Evolutionary conservation across 2,888 invertebrate species (phyloP).

Genomic region (Trissolcus japonicus): DNA sequence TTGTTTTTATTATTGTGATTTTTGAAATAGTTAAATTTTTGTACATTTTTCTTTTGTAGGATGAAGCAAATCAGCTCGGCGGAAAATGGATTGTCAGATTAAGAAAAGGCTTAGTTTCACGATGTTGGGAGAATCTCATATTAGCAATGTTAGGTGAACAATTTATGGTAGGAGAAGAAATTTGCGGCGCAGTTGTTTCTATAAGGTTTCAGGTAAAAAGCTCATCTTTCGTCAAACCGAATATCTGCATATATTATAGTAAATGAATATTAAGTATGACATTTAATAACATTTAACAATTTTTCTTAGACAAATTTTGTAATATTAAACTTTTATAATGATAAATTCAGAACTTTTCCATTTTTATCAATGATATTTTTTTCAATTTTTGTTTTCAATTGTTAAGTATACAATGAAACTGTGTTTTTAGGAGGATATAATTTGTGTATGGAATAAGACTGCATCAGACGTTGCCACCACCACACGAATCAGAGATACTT

Average conservation of each 20-base stretch:
- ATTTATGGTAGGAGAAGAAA: constrained; percentile 98
- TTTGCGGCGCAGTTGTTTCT: constrained; percentile 98
- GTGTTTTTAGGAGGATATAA: constrained; percentile 88
- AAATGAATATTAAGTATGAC: too few species aligned
- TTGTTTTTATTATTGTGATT: too few species aligned
- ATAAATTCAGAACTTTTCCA: too few species aligned
- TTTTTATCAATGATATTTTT: too few species aligned
- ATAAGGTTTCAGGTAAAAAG: constrained; percentile 88
- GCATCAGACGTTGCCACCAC: constrained; percentile 93
- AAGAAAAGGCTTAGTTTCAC: constrained; percentile 94
- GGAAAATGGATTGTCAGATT: constrained; percentile 98
- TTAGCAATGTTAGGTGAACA: constrained; percentile 99
- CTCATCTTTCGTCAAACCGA: background rate
- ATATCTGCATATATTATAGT: background rate
- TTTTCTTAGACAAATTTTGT: too few species aligned
- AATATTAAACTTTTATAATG: too few species aligned
- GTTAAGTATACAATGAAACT: too few species aligned
- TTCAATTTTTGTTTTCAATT: too few species aligned
- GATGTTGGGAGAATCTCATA: constrained; percentile 99
- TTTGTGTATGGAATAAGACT: constrained; percentile 98
- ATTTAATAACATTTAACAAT: too few species aligned
- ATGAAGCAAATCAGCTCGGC: constrained; percentile 95
- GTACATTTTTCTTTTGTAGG: constrained; percentile 75
- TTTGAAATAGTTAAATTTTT: background rate
- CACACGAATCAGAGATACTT: constrained; percentile 93